Base-by-base conservation (phyloP, 1,140 invertebrate species). In the Drosophila ogumai region DNA sequence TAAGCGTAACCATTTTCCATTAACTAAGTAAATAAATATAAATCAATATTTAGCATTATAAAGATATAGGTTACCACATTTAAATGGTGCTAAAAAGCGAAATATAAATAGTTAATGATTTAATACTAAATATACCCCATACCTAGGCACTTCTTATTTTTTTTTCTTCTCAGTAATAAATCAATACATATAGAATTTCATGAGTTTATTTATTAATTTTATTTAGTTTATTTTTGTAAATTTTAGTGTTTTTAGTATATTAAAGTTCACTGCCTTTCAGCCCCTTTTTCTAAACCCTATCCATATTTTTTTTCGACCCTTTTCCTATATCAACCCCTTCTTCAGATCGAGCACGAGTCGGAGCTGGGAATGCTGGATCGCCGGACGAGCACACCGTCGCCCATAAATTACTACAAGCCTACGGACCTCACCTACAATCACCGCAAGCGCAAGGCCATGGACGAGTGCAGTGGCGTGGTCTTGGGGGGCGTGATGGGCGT, bases 331-430 rank as follows among this genome's bases (percentile, higher is more conserved):
- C 19, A 8, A n/a, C 7, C 47, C 61, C 63, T 6, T 22, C 63
- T 8, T n/a, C 80, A 91, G 90, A 90, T 91, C 56, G 90, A 91
- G 66, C 87, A 82, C 56, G 90, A 91, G 66, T 59, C 72, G n/a
- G 90, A 91, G 56, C 71, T 91, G 58, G 69, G 67, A 17, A 75
- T 91, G 76, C 81, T 90, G 47, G 90, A 91, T n/a, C 61, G 90
- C 13, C 80, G 79, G 71, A 90, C 82, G 56, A 82, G 85, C 47
- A 90, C 90, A 44, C 81, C 90, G 44, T 67, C 87, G 41, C 75
- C 90, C 32, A 40, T 82, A 41, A 87, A 85, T 49, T 90, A 90
- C 50, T 90, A 73, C 54, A 90, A 90, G 63, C 66, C 85, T 36
- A 90, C 85, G 46, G 85, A 90, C 59, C 75, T 90, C 38, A 90